phyloP scores from a whole-genome alignment of 2,113 vertebrate genomes.

The Thalassoma bifasciatum region DNA sequence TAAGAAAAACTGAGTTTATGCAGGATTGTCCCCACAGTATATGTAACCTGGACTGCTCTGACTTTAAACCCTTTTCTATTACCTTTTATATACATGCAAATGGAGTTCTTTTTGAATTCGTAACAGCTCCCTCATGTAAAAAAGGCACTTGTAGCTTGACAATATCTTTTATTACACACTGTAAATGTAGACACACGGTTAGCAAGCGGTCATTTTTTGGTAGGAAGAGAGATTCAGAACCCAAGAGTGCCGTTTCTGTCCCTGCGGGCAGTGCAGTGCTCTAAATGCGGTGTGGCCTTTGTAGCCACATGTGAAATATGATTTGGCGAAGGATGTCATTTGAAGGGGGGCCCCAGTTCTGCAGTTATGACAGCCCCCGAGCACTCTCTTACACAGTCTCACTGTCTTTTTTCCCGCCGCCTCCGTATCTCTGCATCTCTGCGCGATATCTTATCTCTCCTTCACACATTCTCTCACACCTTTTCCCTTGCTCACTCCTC shows the following conservation, averaged over 20 bases:
- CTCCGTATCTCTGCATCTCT: conserved; percentile 42
- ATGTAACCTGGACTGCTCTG: neutral
- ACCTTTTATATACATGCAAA: conserved; percentile 35
- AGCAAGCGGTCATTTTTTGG: conserved; percentile 48
- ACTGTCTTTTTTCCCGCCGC: conserved; percentile 26
- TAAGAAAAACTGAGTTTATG: conserved; percentile 3
- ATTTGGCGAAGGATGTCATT: conserved; percentile 71
- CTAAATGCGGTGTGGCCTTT: conserved; percentile 66
- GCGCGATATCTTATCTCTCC: conserved; percentile 46
- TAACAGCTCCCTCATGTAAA: neutral
- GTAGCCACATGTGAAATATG: conserved; percentile 70
- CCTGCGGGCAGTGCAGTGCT: conserved; percentile 58
- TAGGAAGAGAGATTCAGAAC: conserved; percentile 39
- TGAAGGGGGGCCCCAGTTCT: conserved; percentile 58
- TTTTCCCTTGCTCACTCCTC: conserved; percentile 52
- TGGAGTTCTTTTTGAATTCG: conserved; percentile 20
- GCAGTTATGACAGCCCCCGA: conserved; percentile 68
- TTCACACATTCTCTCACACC: conserved; percentile 68
- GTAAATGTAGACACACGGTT: conserved; percentile 39
- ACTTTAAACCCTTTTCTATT: conserved; percentile 17
- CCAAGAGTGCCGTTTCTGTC: conserved; percentile 31
- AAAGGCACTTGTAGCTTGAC: conserved; percentile 10
- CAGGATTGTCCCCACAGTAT: conserved; percentile 1
- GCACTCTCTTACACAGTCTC: conserved; percentile 35
- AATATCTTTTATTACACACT: conserved; percentile 37